Evolutionary conservation across 1,140 invertebrate species (phyloP).

Genomic region (Theocolax elegans): DNA sequence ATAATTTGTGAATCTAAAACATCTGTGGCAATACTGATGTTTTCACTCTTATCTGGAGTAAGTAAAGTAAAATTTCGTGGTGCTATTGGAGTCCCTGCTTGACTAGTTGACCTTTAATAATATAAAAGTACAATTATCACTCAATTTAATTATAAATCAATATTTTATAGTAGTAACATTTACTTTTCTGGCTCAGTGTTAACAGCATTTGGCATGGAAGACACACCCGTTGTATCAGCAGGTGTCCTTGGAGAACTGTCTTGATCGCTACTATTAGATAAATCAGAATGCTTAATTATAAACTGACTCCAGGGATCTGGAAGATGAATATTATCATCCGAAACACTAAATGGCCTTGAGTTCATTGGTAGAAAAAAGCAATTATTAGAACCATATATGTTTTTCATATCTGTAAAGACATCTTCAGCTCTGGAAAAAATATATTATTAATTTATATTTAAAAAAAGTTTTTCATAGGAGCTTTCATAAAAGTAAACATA

Average conservation of each 20-base stretch:
- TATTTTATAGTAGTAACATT: background rate
- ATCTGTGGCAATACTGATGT: conserved; percentile 57
- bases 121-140: conserved; percentile 39
- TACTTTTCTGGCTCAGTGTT: conserved; percentile 62
- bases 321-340: conserved; percentile 70
- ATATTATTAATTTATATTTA: conserved; percentile 3
- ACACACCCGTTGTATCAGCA: conserved; percentile 67
- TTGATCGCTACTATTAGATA: conserved; percentile 69
- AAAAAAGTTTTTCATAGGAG: background rate
- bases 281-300: conserved; percentile 72
- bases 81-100: conserved; percentile 60
- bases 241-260: conserved; percentile 74
- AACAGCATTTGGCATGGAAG: conserved; percentile 68
- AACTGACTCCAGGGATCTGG: conserved; percentile 88
- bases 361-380: conserved; percentile 92
- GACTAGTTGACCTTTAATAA: conserved; percentile 57
- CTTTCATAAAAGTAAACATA: background rate
- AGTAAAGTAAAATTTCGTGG: conserved; percentile 52
- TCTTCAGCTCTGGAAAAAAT: conserved; percentile 77
- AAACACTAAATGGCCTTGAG: conserved; percentile 74
- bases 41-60: conserved; percentile 55
- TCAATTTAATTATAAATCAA: conserved; percentile 11
- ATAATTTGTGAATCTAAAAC: conserved; percentile 53
- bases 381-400: conserved; percentile 83
- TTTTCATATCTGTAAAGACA: conserved; percentile 85